Evolutionary conservation across 2,797 vertebrate genomes (phyloP).

Genomic region (Columba guinea): DNA sequence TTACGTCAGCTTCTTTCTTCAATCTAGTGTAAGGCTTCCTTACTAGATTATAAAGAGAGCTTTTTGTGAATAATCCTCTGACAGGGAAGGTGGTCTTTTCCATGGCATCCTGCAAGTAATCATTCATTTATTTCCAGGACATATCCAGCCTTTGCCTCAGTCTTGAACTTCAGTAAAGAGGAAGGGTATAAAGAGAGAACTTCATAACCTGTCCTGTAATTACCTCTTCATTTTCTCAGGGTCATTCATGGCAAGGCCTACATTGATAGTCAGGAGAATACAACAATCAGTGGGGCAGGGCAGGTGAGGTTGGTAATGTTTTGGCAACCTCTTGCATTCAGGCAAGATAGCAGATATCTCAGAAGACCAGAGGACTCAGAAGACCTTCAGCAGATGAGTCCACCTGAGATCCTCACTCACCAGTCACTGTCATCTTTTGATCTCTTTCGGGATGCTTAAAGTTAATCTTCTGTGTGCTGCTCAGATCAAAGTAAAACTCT

Average conservation of each 20-base stretch:
- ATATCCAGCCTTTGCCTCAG: background rate
- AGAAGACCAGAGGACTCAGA: background rate
- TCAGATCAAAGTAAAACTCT: slow-evolving; percentile 36
- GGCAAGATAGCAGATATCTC: background rate
- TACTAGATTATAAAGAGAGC: background rate
- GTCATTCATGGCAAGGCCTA: background rate
- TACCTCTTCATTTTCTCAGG: background rate
- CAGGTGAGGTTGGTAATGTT: background rate
- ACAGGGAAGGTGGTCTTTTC: background rate
- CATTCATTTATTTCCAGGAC: background rate
- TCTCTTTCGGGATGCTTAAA: background rate
- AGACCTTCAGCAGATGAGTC: background rate
- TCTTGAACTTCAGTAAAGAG: background rate
- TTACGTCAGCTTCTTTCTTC: background rate
- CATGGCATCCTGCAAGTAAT: background rate
- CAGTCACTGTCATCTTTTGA: background rate
- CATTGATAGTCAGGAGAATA: background rate
- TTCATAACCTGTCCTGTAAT: background rate
- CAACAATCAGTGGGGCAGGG: background rate
- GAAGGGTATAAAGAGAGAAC: background rate
- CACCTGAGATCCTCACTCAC: background rate
- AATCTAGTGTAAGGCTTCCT: background rate
- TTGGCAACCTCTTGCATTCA: background rate
- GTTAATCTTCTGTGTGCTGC: background rate
- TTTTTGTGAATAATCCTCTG: background rate